Evolutionary conservation across 2,888 invertebrate genomes (phyloP).

Genomic region (Oscheius sp.): DNA sequence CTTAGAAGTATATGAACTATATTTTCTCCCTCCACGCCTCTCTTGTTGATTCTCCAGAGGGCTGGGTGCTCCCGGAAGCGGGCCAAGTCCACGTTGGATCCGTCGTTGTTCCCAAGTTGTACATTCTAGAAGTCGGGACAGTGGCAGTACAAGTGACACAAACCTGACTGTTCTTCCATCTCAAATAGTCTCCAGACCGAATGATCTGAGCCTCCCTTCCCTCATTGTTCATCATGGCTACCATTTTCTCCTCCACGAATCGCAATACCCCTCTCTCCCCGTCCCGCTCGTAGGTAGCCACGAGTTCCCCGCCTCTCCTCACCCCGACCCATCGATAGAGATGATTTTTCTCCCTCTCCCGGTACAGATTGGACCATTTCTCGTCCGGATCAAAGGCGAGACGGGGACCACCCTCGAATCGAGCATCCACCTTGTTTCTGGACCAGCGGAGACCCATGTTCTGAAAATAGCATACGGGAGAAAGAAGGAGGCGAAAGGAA

Average conservation of each 20-base stretch:
- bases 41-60: slow-evolving; percentile 96
- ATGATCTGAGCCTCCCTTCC: slow-evolving; percentile 85
- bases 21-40: slow-evolving; percentile 94
- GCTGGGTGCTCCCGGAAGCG: slow-evolving; percentile 81
- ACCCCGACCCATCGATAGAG: slow-evolving; percentile 74
- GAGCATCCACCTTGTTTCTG: slow-evolving; percentile 30
- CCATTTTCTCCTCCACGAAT: slow-evolving; percentile 65
- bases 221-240: slow-evolving; percentile 78
- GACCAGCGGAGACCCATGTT: slow-evolving; percentile 29
- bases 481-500: neutral
- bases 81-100: slow-evolving; percentile 82
- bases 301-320: slow-evolving; percentile 82
- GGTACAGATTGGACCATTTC: slow-evolving; percentile 73
- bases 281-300: slow-evolving; percentile 80
- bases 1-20: slow-evolving; percentile 93
- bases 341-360: slow-evolving; percentile 73
- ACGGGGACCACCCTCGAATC: slow-evolving; percentile 23
- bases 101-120: slow-evolving; percentile 81
- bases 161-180: slow-evolving; percentile 80
- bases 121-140: slow-evolving; percentile 53
- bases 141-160: neutral
- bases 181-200: slow-evolving; percentile 84
- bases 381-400: slow-evolving; percentile 71
- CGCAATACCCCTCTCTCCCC: slow-evolving; percentile 80
- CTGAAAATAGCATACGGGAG: neutral